Evolutionary conservation across 2,797 vertebrate genomes (phyloP).

Genomic region (Rallus crepitans): DNA sequence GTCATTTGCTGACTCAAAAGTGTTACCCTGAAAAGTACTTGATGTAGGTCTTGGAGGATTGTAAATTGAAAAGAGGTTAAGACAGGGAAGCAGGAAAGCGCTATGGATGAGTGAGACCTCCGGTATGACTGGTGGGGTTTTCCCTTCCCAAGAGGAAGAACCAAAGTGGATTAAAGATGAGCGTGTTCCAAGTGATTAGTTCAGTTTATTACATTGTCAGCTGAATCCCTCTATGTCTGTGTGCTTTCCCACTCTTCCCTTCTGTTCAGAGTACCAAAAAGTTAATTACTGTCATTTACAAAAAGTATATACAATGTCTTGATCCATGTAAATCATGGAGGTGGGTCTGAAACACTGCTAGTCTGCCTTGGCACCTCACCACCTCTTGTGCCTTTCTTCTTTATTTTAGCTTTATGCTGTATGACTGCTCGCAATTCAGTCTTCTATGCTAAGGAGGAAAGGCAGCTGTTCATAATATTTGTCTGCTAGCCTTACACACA

Average conservation of each 20-base stretch:
- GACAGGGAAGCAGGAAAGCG: not conserved
- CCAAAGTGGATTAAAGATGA: not conserved
- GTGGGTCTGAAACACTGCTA: not conserved
- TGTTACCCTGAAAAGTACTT: not conserved
- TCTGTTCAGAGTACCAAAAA: conserved; percentile 15
- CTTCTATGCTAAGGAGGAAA: not conserved
- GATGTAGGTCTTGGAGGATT: not conserved
- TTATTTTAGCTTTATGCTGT: not conserved
- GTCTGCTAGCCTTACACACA: not conserved
- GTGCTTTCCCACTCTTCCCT: not conserved
- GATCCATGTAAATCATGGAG: not conserved
- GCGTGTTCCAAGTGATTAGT: conserved; percentile 30
- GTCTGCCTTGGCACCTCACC: not conserved
- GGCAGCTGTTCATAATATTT: not conserved
- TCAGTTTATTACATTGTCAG: conserved; percentile 35
- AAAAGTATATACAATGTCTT: not conserved
- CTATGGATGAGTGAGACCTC: conserved; percentile 10
- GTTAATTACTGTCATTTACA: conserved; percentile 23
- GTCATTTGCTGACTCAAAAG: not conserved
- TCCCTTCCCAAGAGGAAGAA: not conserved
- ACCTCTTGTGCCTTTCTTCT: not conserved
- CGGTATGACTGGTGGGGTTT: not conserved
- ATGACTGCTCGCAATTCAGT: not conserved
- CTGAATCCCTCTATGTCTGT: not conserved
- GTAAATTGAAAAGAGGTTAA: not conserved